These are phyloP conservation scores for Euthynnus affinis DNA, from an alignment of 2,797 vertebrate genomes.

Conservation along the genomic window DNA sequence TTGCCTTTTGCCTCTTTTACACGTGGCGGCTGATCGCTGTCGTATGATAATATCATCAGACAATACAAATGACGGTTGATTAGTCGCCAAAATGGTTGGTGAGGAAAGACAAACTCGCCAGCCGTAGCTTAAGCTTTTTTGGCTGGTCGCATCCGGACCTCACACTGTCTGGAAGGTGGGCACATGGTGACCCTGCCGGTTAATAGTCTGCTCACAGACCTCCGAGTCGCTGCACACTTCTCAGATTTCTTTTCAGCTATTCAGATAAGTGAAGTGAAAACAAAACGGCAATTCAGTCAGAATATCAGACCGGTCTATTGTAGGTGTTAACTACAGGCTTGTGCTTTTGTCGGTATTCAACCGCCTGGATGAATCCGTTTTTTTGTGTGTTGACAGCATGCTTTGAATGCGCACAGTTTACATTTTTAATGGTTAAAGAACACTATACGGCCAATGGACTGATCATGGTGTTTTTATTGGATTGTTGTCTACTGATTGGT, in stretches of 20 bases:
- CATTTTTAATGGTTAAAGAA: neutral
- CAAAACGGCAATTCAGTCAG: neutral
- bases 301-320: neutral
- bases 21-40: neutral
- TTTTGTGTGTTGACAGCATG: neutral
- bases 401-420: neutral
- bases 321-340: neutral
- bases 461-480: neutral
- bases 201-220: neutral
- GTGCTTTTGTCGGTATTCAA: neutral
- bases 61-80: neutral
- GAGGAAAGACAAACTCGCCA: neutral
- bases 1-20: neutral
- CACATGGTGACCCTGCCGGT: neutral
- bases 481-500: no score
- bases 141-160: neutral
- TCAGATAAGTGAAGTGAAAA: neutral
- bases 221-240: neutral
- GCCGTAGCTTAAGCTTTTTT: neutral
- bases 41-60: neutral
- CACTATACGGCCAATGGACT: neutral
- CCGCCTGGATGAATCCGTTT: neutral
- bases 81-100: neutral
- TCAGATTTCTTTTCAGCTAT: neutral
- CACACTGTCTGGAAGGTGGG: slow-evolving; percentile 8